phyloP scores from a whole-genome alignment of 2,888 invertebrate genomes.

The Thysanoteuthis rhombus region DNA sequence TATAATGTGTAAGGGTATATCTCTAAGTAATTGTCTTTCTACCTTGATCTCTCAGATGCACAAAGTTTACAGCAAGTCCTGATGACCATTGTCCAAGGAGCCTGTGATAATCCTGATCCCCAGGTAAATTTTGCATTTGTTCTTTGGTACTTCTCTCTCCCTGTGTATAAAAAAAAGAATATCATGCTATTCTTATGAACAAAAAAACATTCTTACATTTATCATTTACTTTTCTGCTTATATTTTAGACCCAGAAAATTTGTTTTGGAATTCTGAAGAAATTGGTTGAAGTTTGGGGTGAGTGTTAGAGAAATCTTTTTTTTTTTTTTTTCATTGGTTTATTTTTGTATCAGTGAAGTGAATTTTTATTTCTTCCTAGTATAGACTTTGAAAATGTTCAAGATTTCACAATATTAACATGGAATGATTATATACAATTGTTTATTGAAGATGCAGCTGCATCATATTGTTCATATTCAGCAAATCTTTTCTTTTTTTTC shows the following conservation, averaged over 20 bases:
- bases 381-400: neutral
- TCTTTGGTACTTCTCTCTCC: neutral
- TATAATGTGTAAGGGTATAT: neutral
- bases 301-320: slow-evolving; percentile 34
- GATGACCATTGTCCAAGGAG: slow-evolving; percentile 70
- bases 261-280: slow-evolving; percentile 70
- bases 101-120: slow-evolving; percentile 71
- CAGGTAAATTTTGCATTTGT: slow-evolving; percentile 56
- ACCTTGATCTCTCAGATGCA: slow-evolving; percentile 53
- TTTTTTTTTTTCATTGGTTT: neutral
- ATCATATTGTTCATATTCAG: too few relatives aligned
- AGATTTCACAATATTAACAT: neutral
- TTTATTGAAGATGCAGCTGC: too few relatives aligned
- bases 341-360: neutral
- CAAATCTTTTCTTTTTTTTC: too few relatives aligned
- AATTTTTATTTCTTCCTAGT: too few relatives aligned
- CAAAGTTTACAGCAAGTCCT: slow-evolving; percentile 68
- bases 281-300: slow-evolving; percentile 70
- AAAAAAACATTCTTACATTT: neutral
- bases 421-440: too few relatives aligned
- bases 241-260: slow-evolving; percentile 69
- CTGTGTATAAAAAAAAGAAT: neutral
- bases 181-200: too few relatives aligned
- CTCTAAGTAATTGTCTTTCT: neutral
- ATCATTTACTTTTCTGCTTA: neutral